Evolutionary conservation across 1,140 invertebrate species (phyloP).

Genomic region (Dolichoris vasculosae): DNA sequence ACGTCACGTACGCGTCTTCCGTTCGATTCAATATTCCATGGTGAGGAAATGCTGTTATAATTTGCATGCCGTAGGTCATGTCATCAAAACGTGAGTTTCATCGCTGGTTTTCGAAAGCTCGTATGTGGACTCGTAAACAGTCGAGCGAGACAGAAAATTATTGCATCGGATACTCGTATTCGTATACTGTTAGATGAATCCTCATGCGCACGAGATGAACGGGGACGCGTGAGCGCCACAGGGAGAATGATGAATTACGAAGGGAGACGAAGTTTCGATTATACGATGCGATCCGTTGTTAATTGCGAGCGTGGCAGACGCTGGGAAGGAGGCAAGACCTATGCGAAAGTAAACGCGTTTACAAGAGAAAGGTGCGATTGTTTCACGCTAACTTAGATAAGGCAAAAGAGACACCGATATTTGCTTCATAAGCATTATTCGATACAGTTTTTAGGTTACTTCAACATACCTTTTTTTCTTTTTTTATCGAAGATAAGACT

Average conservation of each 20-base stretch:
- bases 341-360: neutral
- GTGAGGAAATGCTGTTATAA: conserved; percentile 19
- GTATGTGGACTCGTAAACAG: neutral
- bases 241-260: neutral
- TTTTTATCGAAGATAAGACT: neutral
- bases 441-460: neutral
- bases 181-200: neutral
- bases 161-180: neutral
- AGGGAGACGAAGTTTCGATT: conserved; percentile 10
- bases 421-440: neutral
- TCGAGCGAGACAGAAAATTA: neutral
- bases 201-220: no score
- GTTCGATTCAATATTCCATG: conserved; percentile 7
- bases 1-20: neutral
- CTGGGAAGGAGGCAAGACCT: neutral
- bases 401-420: neutral
- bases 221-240: no score
- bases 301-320: neutral
- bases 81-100: neutral
- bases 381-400: neutral
- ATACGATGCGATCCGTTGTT: neutral
- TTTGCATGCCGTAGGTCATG: neutral
- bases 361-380: conserved; percentile 13
- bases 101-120: neutral
- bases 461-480: neutral